A percentile compares a stretch with the other conserved stretches of the same genome.
These are phyloP conservation scores for Crotalus viridis DNA, from an alignment of 2,113 vertebrate species.

Conservation along the genomic window DNA sequence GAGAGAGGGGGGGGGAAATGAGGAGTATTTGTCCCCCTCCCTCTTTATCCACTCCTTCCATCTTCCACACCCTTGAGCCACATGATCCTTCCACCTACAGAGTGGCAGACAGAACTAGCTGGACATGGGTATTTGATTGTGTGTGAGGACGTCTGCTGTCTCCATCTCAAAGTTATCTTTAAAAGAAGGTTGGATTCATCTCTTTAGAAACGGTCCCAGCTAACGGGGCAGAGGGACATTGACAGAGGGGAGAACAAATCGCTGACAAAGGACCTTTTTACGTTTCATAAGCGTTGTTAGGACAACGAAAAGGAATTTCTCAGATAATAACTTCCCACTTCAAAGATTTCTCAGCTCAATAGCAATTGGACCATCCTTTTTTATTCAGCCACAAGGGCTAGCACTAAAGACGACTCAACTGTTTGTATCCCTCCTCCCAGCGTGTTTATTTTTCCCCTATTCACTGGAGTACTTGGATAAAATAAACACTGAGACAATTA, in stretches of 20 bases:
- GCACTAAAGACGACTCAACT: slow-evolving; percentile 88
- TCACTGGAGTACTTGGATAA: slow-evolving; percentile 84
- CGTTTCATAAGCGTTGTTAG: slow-evolving; percentile 97
- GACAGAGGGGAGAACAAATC: slow-evolving; percentile 93
- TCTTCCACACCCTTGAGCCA: background rate
- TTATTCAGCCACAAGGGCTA: slow-evolving; percentile 86
- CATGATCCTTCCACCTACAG: slow-evolving; percentile 42
- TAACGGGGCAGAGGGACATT: slow-evolving; percentile 75
- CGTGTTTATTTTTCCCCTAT: slow-evolving; percentile 87
- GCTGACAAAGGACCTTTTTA: slow-evolving; percentile 92
- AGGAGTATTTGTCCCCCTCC: background rate
- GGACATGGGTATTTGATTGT: slow-evolving; percentile 46
- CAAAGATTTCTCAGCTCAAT: slow-evolving; percentile 94
- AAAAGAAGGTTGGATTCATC: slow-evolving; percentile 76
- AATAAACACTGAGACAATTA: slow-evolving; percentile 94
- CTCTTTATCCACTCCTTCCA: background rate
- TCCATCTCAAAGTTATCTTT: slow-evolving; percentile 70
- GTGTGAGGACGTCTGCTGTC: slow-evolving; percentile 61
- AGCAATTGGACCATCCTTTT: slow-evolving; percentile 90
- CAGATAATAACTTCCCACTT: slow-evolving; percentile 95
- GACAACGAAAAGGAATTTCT: slow-evolving; percentile 93
- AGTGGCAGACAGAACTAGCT: slow-evolving; percentile 44
- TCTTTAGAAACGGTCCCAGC: slow-evolving; percentile 84
- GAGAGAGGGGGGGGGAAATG: background rate
- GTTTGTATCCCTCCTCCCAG: slow-evolving; percentile 81